phyloP scores from a whole-genome alignment of 2,113 vertebrate genomes.

The Sceloporus undulatus region DNA sequence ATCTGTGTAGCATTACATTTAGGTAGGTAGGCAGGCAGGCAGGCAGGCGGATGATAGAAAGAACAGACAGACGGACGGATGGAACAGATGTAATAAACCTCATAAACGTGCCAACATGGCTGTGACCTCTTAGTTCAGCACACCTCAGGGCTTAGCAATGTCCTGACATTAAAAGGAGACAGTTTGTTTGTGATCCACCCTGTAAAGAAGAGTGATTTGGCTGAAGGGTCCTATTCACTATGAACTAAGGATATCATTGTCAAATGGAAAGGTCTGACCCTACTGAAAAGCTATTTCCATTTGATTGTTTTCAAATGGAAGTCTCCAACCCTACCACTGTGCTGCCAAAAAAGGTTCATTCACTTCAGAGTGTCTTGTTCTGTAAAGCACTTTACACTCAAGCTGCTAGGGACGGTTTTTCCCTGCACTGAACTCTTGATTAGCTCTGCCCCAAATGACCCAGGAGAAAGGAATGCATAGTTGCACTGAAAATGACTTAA shows the following conservation, averaged over 20 bases:
- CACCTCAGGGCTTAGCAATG: neutral
- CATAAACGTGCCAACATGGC: neutral
- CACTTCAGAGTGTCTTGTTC: slow-evolving; percentile 6
- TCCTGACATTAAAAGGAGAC: neutral
- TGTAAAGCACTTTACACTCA: slow-evolving; percentile 6
- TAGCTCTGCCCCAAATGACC: slow-evolving; percentile 40
- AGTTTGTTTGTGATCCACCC: neutral
- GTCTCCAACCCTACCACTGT: neutral
- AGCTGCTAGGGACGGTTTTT: slow-evolving; percentile 14
- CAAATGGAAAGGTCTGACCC: slow-evolving; percentile 14
- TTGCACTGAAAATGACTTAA: slow-evolving; percentile 56
- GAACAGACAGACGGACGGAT: slow-evolving; percentile 11
- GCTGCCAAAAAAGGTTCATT: slow-evolving; percentile 20
- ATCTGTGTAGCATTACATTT: slow-evolving; percentile 60
- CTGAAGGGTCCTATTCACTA: neutral
- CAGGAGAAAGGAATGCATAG: slow-evolving; percentile 51
- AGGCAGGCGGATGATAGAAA: too few species aligned
- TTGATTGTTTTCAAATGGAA: slow-evolving; percentile 12
- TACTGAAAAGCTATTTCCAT: neutral
- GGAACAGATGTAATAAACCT: slow-evolving; percentile 54
- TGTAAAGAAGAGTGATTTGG: slow-evolving; percentile 2
- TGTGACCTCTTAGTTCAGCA: slow-evolving; percentile 34
- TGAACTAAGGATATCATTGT: neutral
- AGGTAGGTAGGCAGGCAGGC: slow-evolving; percentile 46
- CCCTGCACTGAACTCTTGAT: slow-evolving; percentile 24